phyloP scores from a whole-genome alignment of 35 echinoderm and acorn worm genomes.

The Ptychodera flava region DNA sequence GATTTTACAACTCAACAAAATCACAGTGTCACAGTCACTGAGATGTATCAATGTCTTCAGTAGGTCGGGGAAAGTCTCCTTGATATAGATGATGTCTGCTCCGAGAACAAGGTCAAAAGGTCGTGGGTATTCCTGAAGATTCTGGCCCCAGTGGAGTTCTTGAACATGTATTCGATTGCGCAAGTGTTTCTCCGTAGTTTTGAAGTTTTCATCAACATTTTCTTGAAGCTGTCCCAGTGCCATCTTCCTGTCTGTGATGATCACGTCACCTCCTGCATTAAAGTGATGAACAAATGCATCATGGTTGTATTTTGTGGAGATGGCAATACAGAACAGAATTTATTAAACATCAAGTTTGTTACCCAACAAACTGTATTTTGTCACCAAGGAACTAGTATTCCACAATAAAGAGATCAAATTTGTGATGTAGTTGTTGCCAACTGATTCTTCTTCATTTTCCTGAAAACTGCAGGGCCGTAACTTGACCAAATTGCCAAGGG shows the following conservation, averaged over 20 bases:
- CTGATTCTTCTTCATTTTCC: too few species aligned
- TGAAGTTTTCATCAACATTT: slow-evolving; percentile 42
- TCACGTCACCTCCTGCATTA: slow-evolving; percentile 35
- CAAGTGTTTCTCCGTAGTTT: not conserved
- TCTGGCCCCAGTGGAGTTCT: slow-evolving; percentile 69
- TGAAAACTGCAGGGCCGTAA: too few species aligned
- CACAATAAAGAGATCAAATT: too few species aligned
- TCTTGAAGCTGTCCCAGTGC: slow-evolving; percentile 30
- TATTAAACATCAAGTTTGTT: not conserved
- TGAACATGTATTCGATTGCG: slow-evolving; percentile 16
- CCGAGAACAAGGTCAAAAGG: slow-evolving; percentile 79
- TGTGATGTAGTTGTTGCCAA: too few species aligned
- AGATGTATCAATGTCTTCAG: slow-evolving; percentile 58
- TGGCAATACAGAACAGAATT: not conserved
- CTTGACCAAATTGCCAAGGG: too few species aligned
- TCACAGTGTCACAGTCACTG: slow-evolving; percentile 10
- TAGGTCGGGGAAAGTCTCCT: slow-evolving; percentile 73
- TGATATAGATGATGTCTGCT: slow-evolving; percentile 90
- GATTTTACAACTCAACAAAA: slow-evolving; percentile 80
- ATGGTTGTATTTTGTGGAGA: too few species aligned
- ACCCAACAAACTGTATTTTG: not conserved
- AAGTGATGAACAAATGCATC: slow-evolving; percentile 8
- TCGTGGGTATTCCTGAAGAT: slow-evolving; percentile 41
- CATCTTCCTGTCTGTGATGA: slow-evolving; percentile 41
- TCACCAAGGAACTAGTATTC: too few species aligned